phyloP scores from a whole-genome alignment of 2,888 invertebrate genomes.

The Cheilosia impressa region DNA sequence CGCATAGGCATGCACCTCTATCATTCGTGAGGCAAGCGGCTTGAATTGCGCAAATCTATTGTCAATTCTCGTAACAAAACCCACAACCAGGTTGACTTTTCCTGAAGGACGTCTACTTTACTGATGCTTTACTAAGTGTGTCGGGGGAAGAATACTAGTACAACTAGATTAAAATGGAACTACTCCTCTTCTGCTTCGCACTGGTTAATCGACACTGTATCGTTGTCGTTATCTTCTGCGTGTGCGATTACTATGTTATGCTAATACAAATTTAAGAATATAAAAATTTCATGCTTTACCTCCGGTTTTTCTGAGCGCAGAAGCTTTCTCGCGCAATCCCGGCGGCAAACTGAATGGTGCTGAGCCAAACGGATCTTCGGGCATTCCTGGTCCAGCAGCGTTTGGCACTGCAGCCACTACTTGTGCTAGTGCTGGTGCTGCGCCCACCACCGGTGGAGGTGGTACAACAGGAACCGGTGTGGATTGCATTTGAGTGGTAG shows the following conservation, averaged over 20 bases:
- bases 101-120: slow-evolving; percentile 63
- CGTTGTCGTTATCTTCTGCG: slow-evolving; percentile 69
- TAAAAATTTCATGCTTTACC: slow-evolving; percentile 83
- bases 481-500: slow-evolving; percentile 60
- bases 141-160: slow-evolving; percentile 55
- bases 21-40: neutral
- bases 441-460: slow-evolving; percentile 40
- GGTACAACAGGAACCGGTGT: slow-evolving; percentile 62
- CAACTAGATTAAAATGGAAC: slow-evolving; percentile 71
- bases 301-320: slow-evolving; percentile 83
- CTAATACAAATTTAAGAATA: slow-evolving; percentile 70
- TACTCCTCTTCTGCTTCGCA: slow-evolving; percentile 71
- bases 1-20: neutral
- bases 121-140: slow-evolving; percentile 62
- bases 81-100: slow-evolving; percentile 52
- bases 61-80: slow-evolving; percentile 37
- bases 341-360: slow-evolving; percentile 91
- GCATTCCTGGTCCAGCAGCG: slow-evolving; percentile 80
- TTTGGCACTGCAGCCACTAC: slow-evolving; percentile 58
- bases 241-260: slow-evolving; percentile 73
- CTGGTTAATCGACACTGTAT: slow-evolving; percentile 65
- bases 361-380: slow-evolving; percentile 91
- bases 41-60: slow-evolving; percentile 28
- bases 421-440: slow-evolving; percentile 30
- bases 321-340: slow-evolving; percentile 84